Evolutionary conservation across 1,140 invertebrate species (phyloP).

Genomic region (Chionoecetes opilio): DNA sequence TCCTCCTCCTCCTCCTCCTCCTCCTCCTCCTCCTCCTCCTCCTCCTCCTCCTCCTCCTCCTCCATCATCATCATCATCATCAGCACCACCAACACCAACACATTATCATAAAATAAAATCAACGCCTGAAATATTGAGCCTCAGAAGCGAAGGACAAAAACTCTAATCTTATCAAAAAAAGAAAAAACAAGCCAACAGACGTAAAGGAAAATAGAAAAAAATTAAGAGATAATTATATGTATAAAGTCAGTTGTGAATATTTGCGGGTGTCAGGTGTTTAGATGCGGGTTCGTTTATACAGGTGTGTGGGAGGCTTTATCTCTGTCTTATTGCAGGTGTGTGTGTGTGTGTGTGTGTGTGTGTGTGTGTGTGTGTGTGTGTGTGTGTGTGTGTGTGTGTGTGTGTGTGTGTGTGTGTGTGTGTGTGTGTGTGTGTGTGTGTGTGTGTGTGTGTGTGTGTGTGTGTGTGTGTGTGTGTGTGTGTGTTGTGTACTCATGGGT

Average conservation of each 20-base stretch:
- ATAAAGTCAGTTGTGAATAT: not conserved
- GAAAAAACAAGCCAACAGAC: not conserved
- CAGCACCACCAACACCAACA: too few species aligned
- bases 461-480: too few species aligned
- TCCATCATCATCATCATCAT: not conserved
- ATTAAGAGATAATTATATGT: not conserved
- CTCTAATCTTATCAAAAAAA: not conserved
- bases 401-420: too few species aligned
- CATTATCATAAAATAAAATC: not conserved
- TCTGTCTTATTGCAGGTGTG: not conserved
- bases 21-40: not conserved
- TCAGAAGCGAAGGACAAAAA: not conserved
- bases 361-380: not conserved
- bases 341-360: conserved; percentile 51
- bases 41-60: not conserved
- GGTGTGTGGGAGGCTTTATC: not conserved
- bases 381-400: not conserved
- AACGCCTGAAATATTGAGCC: not conserved
- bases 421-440: too few species aligned
- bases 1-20: conserved; percentile 24
- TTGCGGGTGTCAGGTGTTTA: not conserved
- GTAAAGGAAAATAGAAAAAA: not conserved
- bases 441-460: too few species aligned
- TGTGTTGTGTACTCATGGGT: too few species aligned
- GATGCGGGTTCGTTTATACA: not conserved